Conservation (phyloP, 2,888 invertebrate species). For the Rhagonycha lutea region DNA sequence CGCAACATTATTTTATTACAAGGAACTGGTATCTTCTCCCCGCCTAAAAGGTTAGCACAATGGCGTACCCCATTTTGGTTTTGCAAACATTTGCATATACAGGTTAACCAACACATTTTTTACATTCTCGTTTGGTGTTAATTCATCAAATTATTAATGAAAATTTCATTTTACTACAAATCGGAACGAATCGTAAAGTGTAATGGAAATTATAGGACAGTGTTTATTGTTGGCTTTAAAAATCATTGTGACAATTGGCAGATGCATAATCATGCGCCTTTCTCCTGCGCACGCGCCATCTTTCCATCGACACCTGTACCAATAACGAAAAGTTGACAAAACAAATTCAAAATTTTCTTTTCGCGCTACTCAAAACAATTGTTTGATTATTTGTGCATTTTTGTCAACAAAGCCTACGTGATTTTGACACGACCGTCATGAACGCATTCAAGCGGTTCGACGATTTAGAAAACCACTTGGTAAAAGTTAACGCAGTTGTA, state of each 20-base stretch:
- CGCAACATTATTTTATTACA: constrained; percentile 39
- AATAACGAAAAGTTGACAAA: background rate
- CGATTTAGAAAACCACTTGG: constrained; percentile 11
- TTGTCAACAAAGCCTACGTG: background rate
- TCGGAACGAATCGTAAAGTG: background rate
- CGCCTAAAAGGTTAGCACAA: constrained; percentile 56
- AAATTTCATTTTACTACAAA: background rate
- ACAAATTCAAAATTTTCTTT: background rate
- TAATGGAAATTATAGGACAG: background rate
- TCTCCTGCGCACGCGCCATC: background rate
- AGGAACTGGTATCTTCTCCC: constrained; percentile 44
- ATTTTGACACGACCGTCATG: background rate
- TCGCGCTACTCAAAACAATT: background rate
- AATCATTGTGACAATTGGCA: constrained; percentile 23
- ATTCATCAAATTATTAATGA: background rate
- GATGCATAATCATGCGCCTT: constrained; percentile 8
- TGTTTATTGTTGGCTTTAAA: background rate
- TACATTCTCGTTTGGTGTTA: background rate
- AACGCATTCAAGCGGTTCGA: background rate
- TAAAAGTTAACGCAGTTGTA: background rate
- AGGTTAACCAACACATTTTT: constrained; percentile 36
- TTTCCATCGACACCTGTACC: background rate
- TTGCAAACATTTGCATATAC: constrained; percentile 24
- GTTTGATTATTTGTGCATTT: background rate
- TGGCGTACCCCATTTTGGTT: constrained; percentile 47